Conservation (phyloP, 2,113 vertebrate genomes). For the Gallinago paraguaiae region DNA sequence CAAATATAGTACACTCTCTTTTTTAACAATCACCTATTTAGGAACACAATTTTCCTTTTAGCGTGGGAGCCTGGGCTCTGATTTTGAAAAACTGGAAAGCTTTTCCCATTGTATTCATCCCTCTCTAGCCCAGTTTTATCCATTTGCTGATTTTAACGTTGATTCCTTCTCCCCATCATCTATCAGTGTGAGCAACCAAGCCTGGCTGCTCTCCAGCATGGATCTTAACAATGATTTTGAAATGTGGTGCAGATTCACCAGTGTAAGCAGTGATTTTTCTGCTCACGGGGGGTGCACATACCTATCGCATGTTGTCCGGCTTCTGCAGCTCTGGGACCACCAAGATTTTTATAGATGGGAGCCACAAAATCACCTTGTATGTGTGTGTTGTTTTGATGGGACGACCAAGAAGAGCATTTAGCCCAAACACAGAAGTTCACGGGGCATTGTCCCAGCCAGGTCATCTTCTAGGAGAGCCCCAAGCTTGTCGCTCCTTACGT, state of each 20-base stretch:
- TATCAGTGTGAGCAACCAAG: background rate
- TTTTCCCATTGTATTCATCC: background rate
- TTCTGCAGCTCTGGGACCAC: background rate
- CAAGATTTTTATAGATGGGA: background rate
- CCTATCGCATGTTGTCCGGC: background rate
- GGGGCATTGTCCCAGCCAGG: background rate
- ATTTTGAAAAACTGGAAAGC: background rate
- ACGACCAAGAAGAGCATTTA: background rate
- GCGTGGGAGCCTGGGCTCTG: background rate
- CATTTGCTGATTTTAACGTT: background rate
- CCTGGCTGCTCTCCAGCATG: background rate
- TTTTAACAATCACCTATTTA: background rate
- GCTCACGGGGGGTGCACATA: background rate
- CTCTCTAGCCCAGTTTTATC: background rate
- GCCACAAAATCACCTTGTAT: background rate
- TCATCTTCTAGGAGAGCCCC: background rate
- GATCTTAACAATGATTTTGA: background rate
- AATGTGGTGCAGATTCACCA: background rate
- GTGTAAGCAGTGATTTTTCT: background rate
- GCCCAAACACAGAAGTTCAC: background rate
- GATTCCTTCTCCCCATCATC: background rate
- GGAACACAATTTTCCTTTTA: background rate
- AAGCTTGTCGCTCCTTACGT: rapidly evolving
- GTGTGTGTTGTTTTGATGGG: background rate
- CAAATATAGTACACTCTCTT: background rate